Evolutionary conservation across 2,888 invertebrate species (phyloP).

Genomic region (Labia minor): DNA sequence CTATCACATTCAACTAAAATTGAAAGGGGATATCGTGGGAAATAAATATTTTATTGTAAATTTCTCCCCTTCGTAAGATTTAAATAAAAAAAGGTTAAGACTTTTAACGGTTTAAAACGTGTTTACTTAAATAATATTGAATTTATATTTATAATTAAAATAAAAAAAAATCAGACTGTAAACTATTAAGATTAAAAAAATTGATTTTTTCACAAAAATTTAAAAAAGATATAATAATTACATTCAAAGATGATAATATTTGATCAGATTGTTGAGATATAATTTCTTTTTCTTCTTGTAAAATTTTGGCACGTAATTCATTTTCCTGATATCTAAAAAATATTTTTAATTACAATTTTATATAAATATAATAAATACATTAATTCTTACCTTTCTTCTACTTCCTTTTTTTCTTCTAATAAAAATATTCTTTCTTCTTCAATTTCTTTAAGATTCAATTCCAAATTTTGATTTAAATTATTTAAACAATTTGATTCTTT

Average conservation of each 20-base stretch:
- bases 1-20: no score
- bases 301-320: conserved; percentile 25
- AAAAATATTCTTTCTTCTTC: conserved; percentile 23
- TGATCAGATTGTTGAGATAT: conserved; percentile 25
- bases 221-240: conserved; percentile 18
- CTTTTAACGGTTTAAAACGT: no score
- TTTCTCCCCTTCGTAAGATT: no score
- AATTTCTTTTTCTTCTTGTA: conserved; percentile 26
- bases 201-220: no score
- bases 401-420: conserved; percentile 23
- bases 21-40: no score
- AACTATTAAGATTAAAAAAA: no score
- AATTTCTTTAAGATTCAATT: conserved; percentile 24
- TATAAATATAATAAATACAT: conserved; percentile 14
- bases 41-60: no score
- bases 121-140: no score
- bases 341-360: not conserved
- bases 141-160: no score
- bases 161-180: no score
- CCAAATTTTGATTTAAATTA: conserved; percentile 20
- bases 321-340: conserved; percentile 24
- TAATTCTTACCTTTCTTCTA: conserved; percentile 23
- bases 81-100: no score
- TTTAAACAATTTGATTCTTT: conserved; percentile 19
- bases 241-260: conserved; percentile 25